Conservation (phyloP, 2,888 invertebrate genomes). For the Acrocyrtus sp. region DNA sequence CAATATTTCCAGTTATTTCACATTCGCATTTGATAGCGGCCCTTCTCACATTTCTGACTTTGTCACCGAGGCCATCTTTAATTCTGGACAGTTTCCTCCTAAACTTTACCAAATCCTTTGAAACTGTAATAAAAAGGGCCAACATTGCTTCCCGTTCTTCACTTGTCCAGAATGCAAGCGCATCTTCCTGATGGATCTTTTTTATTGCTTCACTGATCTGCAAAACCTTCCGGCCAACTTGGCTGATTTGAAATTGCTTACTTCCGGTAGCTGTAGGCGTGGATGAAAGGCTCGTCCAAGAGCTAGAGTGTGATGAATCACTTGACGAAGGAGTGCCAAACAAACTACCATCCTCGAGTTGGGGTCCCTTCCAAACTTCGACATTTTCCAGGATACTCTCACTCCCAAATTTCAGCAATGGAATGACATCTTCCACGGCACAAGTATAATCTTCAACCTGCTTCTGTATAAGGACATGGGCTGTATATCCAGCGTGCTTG, state of each 20-base stretch:
- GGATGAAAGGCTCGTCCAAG: too few relatives aligned
- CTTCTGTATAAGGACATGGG: constrained; percentile 20
- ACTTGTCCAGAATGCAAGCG: constrained; percentile 40
- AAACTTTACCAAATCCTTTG: constrained; percentile 37
- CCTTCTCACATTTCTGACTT: constrained; percentile 10
- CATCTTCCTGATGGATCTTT: constrained; percentile 38
- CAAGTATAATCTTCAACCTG: constrained; percentile 23
- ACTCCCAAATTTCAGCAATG: constrained; percentile 21
- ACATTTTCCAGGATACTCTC: constrained; percentile 1
- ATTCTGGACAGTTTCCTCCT: constrained; percentile 39
- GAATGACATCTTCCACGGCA: constrained; percentile 24
- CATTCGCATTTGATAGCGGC: constrained; percentile 8
- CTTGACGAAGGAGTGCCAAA: background rate
- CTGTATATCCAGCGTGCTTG: constrained; percentile 25
- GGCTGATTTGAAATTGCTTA: too few relatives aligned
- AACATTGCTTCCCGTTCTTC: constrained; percentile 21
- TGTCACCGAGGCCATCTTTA: constrained; percentile 13
- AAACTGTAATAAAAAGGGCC: constrained; percentile 10
- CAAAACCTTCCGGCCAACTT: constrained; percentile 17
- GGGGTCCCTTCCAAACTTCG: constrained; percentile 17
- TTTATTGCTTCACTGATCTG: constrained; percentile 31
- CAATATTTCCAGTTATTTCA: constrained; percentile 18
- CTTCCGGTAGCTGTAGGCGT: too few relatives aligned
- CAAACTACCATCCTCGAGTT: too few relatives aligned
- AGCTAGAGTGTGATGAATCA: background rate